Conservation (phyloP, 2,797 vertebrate species). For the Orientallactaga sibirica region DNA sequence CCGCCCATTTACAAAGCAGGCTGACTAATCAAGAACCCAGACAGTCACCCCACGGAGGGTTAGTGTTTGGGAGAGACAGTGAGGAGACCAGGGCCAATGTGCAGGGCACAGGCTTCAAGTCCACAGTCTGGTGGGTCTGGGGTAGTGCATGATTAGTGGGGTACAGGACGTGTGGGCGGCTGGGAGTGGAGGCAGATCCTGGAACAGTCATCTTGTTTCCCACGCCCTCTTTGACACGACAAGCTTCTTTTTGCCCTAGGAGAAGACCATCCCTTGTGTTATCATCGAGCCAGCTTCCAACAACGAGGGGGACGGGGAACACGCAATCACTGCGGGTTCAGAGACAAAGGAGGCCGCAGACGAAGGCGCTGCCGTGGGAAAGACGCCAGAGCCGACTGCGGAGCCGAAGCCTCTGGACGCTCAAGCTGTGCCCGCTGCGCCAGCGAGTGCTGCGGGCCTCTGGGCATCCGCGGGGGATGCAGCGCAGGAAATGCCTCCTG, state of each 20-base stretch:
- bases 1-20: neutral
- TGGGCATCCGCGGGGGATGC: constrained; percentile 73
- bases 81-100: neutral
- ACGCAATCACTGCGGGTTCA: neutral
- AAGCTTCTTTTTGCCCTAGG: constrained; percentile 65
- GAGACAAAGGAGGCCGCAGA: constrained; percentile 85
- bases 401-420: constrained; percentile 76
- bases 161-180: accelerated
- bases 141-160: neutral
- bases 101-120: neutral
- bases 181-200: neutral
- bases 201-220: neutral
- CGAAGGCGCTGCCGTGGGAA: constrained; percentile 81
- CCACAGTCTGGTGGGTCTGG: neutral
- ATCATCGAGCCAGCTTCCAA: constrained; percentile 98
- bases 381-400: constrained; percentile 74
- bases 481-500: constrained; percentile 87
- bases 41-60: neutral
- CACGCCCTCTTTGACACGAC: neutral
- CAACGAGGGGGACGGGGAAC: constrained; percentile 94
- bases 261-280: constrained; percentile 94
- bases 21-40: neutral
- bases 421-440: constrained; percentile 52
- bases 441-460: constrained; percentile 45
- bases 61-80: neutral